phyloP scores from a whole-genome alignment of 1,140 invertebrate species.

The Drosophila mayri region DNA sequence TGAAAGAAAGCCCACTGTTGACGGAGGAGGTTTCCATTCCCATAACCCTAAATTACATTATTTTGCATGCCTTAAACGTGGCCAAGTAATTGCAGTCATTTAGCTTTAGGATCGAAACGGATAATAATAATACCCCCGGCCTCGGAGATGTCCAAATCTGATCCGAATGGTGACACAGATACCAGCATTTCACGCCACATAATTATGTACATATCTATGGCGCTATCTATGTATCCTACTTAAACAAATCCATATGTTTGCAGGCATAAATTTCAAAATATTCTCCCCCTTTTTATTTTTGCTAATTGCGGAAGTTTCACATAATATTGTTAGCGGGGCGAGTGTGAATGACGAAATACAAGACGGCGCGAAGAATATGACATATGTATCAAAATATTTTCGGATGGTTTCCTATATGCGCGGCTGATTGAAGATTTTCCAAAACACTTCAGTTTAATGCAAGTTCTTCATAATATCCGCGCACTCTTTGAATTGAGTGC shows the following conservation, averaged over 20 bases:
- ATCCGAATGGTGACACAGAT: conserved; percentile 14
- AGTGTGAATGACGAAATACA: conserved; percentile 42
- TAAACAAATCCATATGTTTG: conserved; percentile 37
- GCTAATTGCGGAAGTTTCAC: conserved; percentile 49
- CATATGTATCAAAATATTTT: conserved; percentile 47
- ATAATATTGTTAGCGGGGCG: conserved; percentile 15
- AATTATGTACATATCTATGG: conserved; percentile 10
- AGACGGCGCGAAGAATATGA: conserved; percentile 27
- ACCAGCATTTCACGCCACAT: conserved; percentile 15
- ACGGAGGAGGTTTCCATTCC: conserved; percentile 14
- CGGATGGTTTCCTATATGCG: neutral
- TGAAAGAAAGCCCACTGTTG: conserved; percentile 41
- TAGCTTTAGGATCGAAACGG: conserved; percentile 34
- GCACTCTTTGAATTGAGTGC: conserved; percentile 42
- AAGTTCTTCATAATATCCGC: conserved; percentile 52
- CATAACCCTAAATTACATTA: conserved; percentile 23
- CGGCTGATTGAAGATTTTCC: conserved; percentile 42
- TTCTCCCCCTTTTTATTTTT: conserved; percentile 25
- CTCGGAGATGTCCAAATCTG: conserved; percentile 28
- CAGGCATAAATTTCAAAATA: conserved; percentile 39
- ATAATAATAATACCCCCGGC: conserved; percentile 12
- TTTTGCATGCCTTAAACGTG: conserved; percentile 35
- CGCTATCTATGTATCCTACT: conserved; percentile 23
- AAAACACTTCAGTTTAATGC: conserved; percentile 57
- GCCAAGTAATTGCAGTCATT: conserved; percentile 36